Conservation (phyloP, 1,140 invertebrate species). For the Camponotus pennsylvanicus region DNA sequence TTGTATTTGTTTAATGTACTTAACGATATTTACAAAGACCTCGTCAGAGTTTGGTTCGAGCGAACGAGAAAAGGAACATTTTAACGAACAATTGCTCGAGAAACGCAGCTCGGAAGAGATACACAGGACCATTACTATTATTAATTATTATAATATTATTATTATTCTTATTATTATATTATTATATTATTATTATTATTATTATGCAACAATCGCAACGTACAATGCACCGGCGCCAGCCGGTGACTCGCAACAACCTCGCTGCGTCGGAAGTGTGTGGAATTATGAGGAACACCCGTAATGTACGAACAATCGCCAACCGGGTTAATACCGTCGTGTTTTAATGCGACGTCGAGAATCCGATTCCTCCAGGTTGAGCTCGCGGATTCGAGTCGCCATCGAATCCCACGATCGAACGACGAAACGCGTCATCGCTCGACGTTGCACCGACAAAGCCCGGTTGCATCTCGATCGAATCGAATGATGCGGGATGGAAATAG, state of each 20-base stretch:
- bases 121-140: neutral
- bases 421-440: conserved; percentile 47
- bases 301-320: conserved; percentile 8
- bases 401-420: conserved; percentile 1
- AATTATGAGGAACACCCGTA: conserved; percentile 36
- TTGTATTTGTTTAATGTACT: conserved; percentile 43
- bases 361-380: conserved; percentile 19
- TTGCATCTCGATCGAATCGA: conserved; percentile 48
- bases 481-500: neutral
- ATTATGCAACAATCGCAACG: conserved; percentile 27
- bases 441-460: conserved; percentile 47
- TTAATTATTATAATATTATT: too few relatives aligned
- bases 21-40: conserved; percentile 45
- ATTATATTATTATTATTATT: neutral
- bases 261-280: conserved; percentile 36
- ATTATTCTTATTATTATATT: too few relatives aligned
- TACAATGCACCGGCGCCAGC: conserved; percentile 34
- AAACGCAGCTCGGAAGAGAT: conserved; percentile 53
- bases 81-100: conserved; percentile 38
- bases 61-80: conserved; percentile 45
- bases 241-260: conserved; percentile 25
- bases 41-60: conserved; percentile 27
- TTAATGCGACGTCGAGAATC: neutral
- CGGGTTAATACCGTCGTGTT: conserved; percentile 9
- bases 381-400: conserved; percentile 16